Evolutionary conservation across 2,113 vertebrate genomes (phyloP), one percentile per base, ranked within the genome.

Genomic region (Alosa alosa): DNA sequence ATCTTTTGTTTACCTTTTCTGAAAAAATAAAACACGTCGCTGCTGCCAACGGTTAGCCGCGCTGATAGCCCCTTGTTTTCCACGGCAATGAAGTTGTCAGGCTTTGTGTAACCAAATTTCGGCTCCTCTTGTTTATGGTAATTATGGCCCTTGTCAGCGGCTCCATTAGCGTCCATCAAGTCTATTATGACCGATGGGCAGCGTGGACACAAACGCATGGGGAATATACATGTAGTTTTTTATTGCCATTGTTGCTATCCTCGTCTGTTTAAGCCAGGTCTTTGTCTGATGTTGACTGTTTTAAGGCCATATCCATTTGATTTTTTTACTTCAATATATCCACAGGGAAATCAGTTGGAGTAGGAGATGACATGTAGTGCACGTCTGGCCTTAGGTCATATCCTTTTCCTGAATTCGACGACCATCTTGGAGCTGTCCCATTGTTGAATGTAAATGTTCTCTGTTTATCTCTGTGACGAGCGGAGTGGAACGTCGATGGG

Each of bases 151-250:
- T 81, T 86, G 86, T 89, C 82, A 84, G 88, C 86, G 84, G 6
- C 86, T 90, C 46, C 46, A 92, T 91, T 92, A 88, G 88, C 86
- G 87, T 90, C 89, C 68, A 86, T 93, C 90, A 92, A 87, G 88
- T 50, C 72, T 89, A 50, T 83, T 89, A 81, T 83, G 81, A n/a
- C 45, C 25, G 25, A 82, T 87, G n/a, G 87, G 36, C 83, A 82
- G 57, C 64, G 20, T 78, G 88, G 68, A 89, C 86, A 83, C 68
- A 81, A 85, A 85, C 50, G 82, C 17, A 81, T 9, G 82, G 46
- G 82, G 72, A 82, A 83, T 86, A 82, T 89, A 44, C 41, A 44
- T 44, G 41, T 44, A 50, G 17, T 49, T 50, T 52, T 10, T 86
- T 68, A 46, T 82, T 86, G 46, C 25, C 83, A 36, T 75, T 86